Base-by-base conservation (phyloP, 2,888 invertebrate species). In the Archips xylosteana region DNA sequence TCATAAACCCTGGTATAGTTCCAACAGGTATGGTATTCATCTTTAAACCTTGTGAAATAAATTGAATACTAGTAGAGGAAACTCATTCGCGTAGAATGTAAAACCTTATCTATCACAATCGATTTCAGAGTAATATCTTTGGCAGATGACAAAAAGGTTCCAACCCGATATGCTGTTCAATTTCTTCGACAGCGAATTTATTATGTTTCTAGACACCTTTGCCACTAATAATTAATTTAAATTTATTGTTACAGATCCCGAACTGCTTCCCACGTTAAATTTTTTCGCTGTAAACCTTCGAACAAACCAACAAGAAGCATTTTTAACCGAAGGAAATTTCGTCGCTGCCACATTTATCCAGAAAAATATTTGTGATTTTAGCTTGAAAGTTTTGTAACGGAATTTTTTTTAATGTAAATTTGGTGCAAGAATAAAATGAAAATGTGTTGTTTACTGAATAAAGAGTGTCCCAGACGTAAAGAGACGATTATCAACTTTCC, bases 291-390 rank as follows among this genome's bases (percentile, higher is more conserved):
- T 74, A 0, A 78, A 77, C 2, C 6, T 81, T 0, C 70, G 75
- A 0, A 60, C 77, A 2, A 68, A 71, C 10, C 70, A 80, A 0
- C 79, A 78, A 71, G 87, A 88, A 75, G 75, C 74, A 1, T 77
- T 80, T 32, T 10, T 81, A 0, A 79, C 76, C 0, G 78, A 81
- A n/a, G 82, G 80, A 0, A 72, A 77, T 3, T 76, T 78, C 12
- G 77, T 80, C 34, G 78, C 82, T 23, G 67, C 75, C 0, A 75
- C 76, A 0, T 86, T 80, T 61, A 71, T 88, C 12, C 83, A 87
- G 57, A 75, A 77, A n/a, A 79, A 77, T 23, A 80, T 88, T 32
- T 88, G 87, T 72, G 81, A 86, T 66, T 84, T 84, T 64, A 82
- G 82, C 32, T 42, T 79, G 4, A 74, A 78, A 57, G 32, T 80